Conservation (phyloP, 2,797 vertebrate species). For the Argentina silus region DNA sequence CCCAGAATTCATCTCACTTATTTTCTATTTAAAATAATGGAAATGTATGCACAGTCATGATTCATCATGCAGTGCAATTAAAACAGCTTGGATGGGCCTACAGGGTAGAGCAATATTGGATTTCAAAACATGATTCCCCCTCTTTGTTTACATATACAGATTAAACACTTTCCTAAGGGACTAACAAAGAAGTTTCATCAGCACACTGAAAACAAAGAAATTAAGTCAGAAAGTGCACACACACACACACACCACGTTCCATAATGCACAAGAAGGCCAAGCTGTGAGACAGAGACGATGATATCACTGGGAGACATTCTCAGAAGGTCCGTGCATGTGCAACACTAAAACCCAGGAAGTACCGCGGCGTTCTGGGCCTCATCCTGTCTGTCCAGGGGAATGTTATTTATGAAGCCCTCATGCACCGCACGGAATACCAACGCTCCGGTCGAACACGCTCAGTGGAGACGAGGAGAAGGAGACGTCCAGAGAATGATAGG, state of each 20-base stretch:
- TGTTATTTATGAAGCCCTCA: conserved; percentile 20
- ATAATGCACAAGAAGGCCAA: conserved; percentile 1
- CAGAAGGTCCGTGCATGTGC: not conserved
- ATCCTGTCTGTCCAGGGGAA: conserved; percentile 31
- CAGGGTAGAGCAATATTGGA: not conserved
- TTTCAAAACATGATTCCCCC: conserved; percentile 14
- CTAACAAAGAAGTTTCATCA: not conserved
- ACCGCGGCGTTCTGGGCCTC: conserved; percentile 12
- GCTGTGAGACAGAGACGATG: not conserved
- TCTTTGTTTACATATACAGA: conserved; percentile 1
- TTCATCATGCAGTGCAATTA: not conserved
- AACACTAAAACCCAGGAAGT: conserved; percentile 27
- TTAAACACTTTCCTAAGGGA: conserved; percentile 15
- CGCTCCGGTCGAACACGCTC: not conserved
- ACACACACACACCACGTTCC: not conserved
- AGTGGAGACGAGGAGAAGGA: conserved; percentile 2
- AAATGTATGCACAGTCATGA: conserved; percentile 4
- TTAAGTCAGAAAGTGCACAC: not conserved
- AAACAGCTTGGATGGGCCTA: conserved; percentile 5
- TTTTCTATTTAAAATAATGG: not conserved
- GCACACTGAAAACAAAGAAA: not conserved
- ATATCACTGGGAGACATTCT: conserved; percentile 18
- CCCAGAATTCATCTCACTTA: conserved; percentile 2
- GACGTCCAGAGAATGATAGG: not conserved
- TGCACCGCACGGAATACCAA: conserved; percentile 10